Evolutionary conservation across 2,888 invertebrate species (phyloP).

Genomic region (Ceraclea dissimilis): DNA sequence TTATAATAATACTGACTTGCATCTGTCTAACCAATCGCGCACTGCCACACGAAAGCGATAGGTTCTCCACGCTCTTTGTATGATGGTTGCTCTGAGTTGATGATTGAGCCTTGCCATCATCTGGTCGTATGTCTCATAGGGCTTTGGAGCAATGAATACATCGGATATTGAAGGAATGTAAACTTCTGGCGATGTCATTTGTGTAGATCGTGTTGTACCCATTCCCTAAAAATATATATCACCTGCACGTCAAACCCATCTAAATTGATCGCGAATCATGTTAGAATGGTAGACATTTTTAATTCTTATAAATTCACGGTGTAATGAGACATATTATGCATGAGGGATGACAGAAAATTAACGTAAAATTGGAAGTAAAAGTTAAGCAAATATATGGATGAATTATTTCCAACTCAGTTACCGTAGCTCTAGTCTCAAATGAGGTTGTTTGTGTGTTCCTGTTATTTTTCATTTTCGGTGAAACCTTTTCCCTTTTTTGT

Average conservation of each 20-base stretch:
- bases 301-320: too few relatives aligned
- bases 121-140: slow-evolving; percentile 60
- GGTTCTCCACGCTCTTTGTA: slow-evolving; percentile 59
- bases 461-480: slow-evolving; percentile 45
- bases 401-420: too few relatives aligned
- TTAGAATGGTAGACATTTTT: too few relatives aligned
- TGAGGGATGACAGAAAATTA: too few relatives aligned
- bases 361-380: too few relatives aligned
- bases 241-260: too few relatives aligned
- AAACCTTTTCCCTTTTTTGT: slow-evolving; percentile 48
- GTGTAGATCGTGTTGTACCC: slow-evolving; percentile 50
- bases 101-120: slow-evolving; percentile 50
- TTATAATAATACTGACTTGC: slow-evolving; percentile 33
- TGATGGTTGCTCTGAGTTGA: slow-evolving; percentile 49
- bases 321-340: too few relatives aligned
- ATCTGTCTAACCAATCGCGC: slow-evolving; percentile 36
- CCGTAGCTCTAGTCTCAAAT: slow-evolving; percentile 32
- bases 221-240: slow-evolving; percentile 44
- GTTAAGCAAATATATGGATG: too few relatives aligned
- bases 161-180: slow-evolving; percentile 59
- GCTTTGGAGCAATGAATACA: slow-evolving; percentile 49
- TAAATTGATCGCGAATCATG: too few relatives aligned
- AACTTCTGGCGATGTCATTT: slow-evolving; percentile 50
- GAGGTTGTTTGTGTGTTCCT: slow-evolving; percentile 61
- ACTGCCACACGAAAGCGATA: slow-evolving; percentile 46